Conservation (phyloP, 2,113 vertebrate species). For the Oxyruncus cristatus region DNA sequence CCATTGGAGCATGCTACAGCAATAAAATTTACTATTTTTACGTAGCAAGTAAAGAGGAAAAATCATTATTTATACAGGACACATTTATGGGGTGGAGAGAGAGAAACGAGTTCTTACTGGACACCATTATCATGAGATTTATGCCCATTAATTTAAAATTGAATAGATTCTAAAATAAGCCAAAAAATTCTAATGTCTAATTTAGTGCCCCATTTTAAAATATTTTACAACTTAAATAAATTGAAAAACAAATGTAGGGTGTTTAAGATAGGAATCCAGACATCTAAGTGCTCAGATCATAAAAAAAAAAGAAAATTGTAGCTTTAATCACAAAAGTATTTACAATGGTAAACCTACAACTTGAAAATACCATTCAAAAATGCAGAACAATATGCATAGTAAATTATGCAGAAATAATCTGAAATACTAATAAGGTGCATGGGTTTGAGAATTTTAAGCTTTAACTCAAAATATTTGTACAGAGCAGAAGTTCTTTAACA, state of each 20-base stretch:
- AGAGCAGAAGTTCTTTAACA: neutral
- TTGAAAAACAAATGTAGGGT: accelerated
- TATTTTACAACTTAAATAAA: neutral
- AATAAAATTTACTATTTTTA: neutral
- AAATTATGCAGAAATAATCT: neutral
- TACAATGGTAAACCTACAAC: neutral
- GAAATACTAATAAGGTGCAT: slow-evolving; percentile 15
- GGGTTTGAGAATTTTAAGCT: neutral
- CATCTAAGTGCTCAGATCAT: neutral
- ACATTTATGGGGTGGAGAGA: accelerated
- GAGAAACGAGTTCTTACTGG: neutral
- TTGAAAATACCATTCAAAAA: neutral
- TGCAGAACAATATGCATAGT: neutral
- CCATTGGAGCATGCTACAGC: neutral
- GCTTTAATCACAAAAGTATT: neutral
- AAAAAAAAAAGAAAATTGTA: neutral
- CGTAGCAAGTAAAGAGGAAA: neutral
- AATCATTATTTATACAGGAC: neutral
- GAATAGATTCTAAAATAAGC: neutral
- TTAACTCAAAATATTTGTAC: neutral
- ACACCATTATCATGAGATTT: neutral
- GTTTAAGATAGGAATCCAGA: neutral
- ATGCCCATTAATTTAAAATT: neutral
- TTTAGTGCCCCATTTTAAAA: neutral
- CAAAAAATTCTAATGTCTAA: neutral